Evolutionary conservation across 2,113 vertebrate genomes (phyloP).

Genomic region (Montifringilla adamsi): DNA sequence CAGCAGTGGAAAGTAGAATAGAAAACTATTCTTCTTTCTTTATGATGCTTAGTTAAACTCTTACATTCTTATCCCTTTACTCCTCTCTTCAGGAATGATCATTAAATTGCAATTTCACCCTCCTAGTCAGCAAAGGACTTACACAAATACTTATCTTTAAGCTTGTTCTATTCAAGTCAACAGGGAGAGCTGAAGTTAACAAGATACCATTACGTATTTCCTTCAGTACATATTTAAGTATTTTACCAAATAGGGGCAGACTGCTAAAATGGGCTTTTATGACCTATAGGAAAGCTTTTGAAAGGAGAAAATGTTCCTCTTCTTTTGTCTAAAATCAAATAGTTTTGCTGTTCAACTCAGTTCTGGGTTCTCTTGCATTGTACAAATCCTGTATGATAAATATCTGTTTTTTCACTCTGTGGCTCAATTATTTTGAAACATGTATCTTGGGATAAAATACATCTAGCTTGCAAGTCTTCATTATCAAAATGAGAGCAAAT

Average conservation of each 20-base stretch:
- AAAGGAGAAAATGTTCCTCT: neutral
- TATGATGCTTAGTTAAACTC: neutral
- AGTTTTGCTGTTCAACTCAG: neutral
- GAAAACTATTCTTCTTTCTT: neutral
- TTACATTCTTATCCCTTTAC: neutral
- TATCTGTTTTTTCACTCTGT: neutral
- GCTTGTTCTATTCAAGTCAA: neutral
- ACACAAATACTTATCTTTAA: neutral
- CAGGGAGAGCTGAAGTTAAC: neutral
- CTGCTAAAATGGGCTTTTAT: neutral
- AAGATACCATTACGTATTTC: neutral
- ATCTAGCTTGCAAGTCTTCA: neutral
- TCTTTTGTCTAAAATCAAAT: neutral
- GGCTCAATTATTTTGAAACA: neutral
- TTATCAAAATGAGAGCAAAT: neutral
- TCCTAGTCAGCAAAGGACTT: neutral
- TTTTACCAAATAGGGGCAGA: neutral
- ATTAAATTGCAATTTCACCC: neutral
- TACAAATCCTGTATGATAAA: neutral
- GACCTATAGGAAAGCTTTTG: neutral
- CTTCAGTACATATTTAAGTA: neutral
- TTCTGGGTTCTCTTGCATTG: neutral
- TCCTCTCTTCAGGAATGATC: neutral
- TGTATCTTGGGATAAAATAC: neutral
- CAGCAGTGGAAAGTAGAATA: slow-evolving; percentile 19